Percentiles rank a stretch among this genome's conserved stretches.
Evolutionary conservation across 2,113 vertebrate species (phyloP).

Genomic region (Leucosticte australis): DNA sequence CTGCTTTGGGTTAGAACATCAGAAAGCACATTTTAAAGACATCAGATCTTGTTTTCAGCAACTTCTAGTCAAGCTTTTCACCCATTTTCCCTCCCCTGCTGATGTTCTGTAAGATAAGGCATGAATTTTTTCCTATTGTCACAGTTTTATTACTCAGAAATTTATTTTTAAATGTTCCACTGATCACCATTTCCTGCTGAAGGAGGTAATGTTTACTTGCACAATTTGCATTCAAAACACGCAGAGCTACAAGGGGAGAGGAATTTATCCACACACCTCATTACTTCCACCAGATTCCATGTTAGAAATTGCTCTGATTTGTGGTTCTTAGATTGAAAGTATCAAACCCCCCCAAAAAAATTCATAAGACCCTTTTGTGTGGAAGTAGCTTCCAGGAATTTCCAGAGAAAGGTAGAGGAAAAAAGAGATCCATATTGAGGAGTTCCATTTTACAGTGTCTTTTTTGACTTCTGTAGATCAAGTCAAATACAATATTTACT

Average conservation of each 20-base stretch:
- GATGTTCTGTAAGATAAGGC: slow-evolving; percentile 25
- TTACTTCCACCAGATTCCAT: not conserved
- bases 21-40: not conserved
- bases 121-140: slow-evolving; percentile 25
- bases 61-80: not conserved
- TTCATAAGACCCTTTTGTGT: not conserved
- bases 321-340: not conserved
- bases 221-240: slow-evolving; percentile 18
- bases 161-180: slow-evolving; percentile 39
- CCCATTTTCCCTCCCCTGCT: not conserved
- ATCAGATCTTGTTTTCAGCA: not conserved
- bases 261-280: not conserved
- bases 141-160: slow-evolving; percentile 15
- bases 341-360: fast-evolving
- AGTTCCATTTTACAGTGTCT: not conserved
- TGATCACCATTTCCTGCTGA: slow-evolving; percentile 43
- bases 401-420: not conserved
- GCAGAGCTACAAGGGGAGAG: not conserved
- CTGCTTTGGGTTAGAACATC: not conserved
- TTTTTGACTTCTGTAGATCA: not conserved
- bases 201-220: not conserved
- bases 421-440: not conserved
- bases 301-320: not conserved
- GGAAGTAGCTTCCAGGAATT: not conserved
- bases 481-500: not conserved